Conservation (phyloP, 2,888 invertebrate species). For the Coelinius sp. region DNA sequence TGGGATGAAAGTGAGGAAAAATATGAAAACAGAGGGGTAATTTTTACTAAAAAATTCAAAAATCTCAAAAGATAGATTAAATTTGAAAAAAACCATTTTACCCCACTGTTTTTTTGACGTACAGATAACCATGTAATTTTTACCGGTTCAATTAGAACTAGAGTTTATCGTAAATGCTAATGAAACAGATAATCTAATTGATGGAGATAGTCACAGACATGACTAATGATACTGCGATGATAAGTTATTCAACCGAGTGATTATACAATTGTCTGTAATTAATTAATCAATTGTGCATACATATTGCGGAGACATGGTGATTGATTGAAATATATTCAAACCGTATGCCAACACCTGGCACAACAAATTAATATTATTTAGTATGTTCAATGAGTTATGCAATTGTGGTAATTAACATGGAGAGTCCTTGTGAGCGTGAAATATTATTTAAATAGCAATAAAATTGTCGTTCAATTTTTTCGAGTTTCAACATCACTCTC, state of each 20-base stretch:
- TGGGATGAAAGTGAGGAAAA: too few relatives aligned
- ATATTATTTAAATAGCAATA: neutral
- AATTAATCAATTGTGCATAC: conserved; percentile 3
- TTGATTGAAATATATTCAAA: conserved; percentile 14
- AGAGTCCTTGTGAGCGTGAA: neutral
- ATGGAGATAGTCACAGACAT: neutral
- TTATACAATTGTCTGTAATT: neutral
- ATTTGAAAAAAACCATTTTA: too few relatives aligned
- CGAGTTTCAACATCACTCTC: too few relatives aligned
- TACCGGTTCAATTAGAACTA: too few relatives aligned
- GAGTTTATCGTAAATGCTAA: neutral
- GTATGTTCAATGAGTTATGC: neutral
- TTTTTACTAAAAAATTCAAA: too few relatives aligned
- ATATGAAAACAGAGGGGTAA: too few relatives aligned
- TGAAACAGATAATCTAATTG: neutral
- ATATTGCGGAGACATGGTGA: neutral
- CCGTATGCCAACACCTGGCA: neutral
- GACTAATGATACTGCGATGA: neutral
- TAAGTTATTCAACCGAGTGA: neutral
- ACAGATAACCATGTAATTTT: too few relatives aligned
- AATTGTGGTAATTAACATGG: conserved; percentile 6
- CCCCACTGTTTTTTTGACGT: too few relatives aligned
- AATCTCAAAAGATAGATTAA: too few relatives aligned
- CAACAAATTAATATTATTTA: conserved; percentile 6
- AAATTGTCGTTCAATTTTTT: neutral